Conservation (phyloP, 1,140 invertebrate species). For the Lepeophtheirus salmonis region DNA sequence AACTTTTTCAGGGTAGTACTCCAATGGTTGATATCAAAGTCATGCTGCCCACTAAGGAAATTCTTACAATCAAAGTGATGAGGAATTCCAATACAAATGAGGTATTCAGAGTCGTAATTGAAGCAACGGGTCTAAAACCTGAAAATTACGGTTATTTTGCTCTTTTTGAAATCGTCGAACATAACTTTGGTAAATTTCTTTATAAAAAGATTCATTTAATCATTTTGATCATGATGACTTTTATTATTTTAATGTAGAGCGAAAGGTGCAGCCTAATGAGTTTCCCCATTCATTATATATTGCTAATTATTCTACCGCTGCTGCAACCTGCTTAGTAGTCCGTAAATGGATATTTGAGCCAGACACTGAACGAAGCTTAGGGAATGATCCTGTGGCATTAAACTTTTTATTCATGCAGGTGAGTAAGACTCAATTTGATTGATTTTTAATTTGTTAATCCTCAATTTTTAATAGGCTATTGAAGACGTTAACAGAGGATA, state of each 20-base stretch:
- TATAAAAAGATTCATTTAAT: not conserved
- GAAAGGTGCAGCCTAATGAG: conserved; percentile 79
- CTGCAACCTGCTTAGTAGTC: conserved; percentile 78
- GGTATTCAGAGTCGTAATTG: conserved; percentile 71
- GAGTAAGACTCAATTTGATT: conserved; percentile 4
- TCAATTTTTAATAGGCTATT: conserved; percentile 39
- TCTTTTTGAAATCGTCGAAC: conserved; percentile 93
- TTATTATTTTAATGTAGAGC: conserved; percentile 41
- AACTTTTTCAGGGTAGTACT: conserved; percentile 38
- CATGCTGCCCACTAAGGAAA: conserved; percentile 53
- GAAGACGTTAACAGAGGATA: conserved; percentile 86
- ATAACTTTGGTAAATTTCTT: conserved; percentile 60
- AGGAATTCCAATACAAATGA: conserved; percentile 74
- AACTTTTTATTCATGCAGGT: conserved; percentile 17
- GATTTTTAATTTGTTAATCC: not conserved
- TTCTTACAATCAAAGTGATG: conserved; percentile 75
- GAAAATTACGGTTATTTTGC: conserved; percentile 78
- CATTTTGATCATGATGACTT: conserved; percentile 13
- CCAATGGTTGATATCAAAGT: conserved; percentile 85
- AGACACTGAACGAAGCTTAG: conserved; percentile 39
- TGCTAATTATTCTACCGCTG: conserved; percentile 97
- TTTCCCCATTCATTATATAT: conserved; percentile 94
- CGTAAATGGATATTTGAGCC: conserved; percentile 84
- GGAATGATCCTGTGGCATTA: conserved; percentile 13
- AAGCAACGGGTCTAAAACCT: conserved; percentile 58